Conservation (phyloP, 2,888 invertebrate genomes). For the Spodoptera picta region DNA sequence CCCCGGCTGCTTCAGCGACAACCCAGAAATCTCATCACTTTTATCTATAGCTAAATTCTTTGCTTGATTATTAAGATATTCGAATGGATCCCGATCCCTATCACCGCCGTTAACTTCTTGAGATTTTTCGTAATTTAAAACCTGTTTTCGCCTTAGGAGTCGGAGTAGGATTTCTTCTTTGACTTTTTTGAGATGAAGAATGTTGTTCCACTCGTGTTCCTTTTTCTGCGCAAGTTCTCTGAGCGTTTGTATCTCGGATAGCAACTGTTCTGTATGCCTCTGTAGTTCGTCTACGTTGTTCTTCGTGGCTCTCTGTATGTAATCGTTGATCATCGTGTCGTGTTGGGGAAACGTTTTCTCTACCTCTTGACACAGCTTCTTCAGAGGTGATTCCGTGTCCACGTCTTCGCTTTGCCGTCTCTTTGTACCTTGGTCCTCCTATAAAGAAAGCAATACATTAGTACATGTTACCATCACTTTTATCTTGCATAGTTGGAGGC, state of each 20-base stretch:
- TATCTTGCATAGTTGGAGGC: too few species aligned
- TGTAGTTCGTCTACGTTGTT: slow-evolving; percentile 90
- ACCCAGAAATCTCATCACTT: slow-evolving; percentile 84
- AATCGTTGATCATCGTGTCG: slow-evolving; percentile 90
- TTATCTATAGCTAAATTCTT: slow-evolving; percentile 84
- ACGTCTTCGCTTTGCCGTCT: slow-evolving; percentile 79
- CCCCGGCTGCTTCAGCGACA: slow-evolving; percentile 79
- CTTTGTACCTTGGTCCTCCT: slow-evolving; percentile 81
- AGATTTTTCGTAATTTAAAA: slow-evolving; percentile 85
- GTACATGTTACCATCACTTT: background rate
- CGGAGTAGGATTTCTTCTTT: slow-evolving; percentile 94
- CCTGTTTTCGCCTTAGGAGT: slow-evolving; percentile 91
- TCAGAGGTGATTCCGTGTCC: slow-evolving; percentile 83
- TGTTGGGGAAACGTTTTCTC: slow-evolving; percentile 87
- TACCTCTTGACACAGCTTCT: slow-evolving; percentile 85
- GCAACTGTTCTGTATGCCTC: slow-evolving; percentile 90
- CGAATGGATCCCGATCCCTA: slow-evolving; percentile 76
- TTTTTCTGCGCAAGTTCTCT: slow-evolving; percentile 93
- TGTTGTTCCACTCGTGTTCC: slow-evolving; percentile 95
- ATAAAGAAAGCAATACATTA: slow-evolving; percentile 44
- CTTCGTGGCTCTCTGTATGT: slow-evolving; percentile 90
- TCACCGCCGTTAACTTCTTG: slow-evolving; percentile 79
- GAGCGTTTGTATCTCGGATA: slow-evolving; percentile 91
- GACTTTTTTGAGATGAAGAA: slow-evolving; percentile 93
- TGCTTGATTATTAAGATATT: slow-evolving; percentile 77